Conservation (phyloP, 2,888 invertebrate species). For the Chamaedrilus cognettii region DNA sequence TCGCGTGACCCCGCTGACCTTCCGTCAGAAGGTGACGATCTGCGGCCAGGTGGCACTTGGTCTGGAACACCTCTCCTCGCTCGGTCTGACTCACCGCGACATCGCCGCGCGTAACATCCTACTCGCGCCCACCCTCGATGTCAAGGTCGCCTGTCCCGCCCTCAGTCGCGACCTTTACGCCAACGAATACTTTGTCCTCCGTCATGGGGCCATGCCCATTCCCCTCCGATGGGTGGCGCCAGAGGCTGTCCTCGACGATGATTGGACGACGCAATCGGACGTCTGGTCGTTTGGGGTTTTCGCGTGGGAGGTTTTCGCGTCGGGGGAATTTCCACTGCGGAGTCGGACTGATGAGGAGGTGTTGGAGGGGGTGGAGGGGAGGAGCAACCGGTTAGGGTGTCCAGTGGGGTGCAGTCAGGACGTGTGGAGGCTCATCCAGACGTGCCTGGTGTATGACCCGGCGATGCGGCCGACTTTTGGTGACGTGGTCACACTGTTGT, state of each 20-base stretch:
- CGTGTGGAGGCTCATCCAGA: constrained; percentile 26
- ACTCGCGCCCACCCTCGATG: constrained; percentile 75
- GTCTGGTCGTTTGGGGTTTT: constrained; percentile 88
- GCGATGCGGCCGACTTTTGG: constrained; percentile 59
- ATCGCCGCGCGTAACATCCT: constrained; percentile 90
- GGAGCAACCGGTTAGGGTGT: constrained; percentile 18
- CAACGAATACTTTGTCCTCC: constrained; percentile 79
- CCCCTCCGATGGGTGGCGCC: constrained; percentile 87
- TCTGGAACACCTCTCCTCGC: constrained; percentile 76
- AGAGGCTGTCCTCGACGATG: constrained; percentile 84
- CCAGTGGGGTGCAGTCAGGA: constrained; percentile 31
- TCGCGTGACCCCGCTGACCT: constrained; percentile 67
- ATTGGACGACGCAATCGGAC: constrained; percentile 90
- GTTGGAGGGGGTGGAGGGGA: constrained; percentile 31
- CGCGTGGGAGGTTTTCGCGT: constrained; percentile 85
- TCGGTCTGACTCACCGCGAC: constrained; percentile 84
- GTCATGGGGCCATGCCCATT: constrained; percentile 67
- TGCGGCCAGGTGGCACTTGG: constrained; percentile 75
- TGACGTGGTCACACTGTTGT: constrained; percentile 46
- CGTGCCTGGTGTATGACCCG: constrained; percentile 48
- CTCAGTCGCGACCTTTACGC: constrained; percentile 83
- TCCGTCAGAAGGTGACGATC: constrained; percentile 60
- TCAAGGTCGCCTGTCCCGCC: constrained; percentile 81
- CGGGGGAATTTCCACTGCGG: constrained; percentile 76
- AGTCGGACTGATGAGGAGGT: constrained; percentile 78